These are phyloP conservation scores for Aplocera efformata DNA, from an alignment of 2,888 invertebrate species.

Conservation along the genomic window DNA sequence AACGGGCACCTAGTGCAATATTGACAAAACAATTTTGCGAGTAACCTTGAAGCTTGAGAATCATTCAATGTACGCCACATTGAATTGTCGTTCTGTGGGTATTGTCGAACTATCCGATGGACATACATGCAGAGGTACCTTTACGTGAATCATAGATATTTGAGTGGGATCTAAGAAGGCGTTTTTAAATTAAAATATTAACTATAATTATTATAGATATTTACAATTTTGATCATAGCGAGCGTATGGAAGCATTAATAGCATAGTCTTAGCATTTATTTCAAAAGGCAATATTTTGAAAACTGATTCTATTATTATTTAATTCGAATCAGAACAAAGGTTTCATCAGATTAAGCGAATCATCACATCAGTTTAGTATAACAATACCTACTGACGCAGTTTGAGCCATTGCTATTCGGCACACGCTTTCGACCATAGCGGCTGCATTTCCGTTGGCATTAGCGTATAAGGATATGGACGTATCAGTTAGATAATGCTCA, in stretches of 20 bases:
- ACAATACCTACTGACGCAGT: slow-evolving; percentile 48
- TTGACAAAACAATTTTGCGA: slow-evolving; percentile 66
- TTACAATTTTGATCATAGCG: neutral
- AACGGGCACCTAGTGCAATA: slow-evolving; percentile 40
- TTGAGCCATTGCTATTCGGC: slow-evolving; percentile 48
- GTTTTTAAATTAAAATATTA: no score
- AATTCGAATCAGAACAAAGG: neutral
- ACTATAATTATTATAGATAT: no score
- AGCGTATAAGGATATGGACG: slow-evolving; percentile 55
- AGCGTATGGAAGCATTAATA: neutral
- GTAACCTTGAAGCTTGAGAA: slow-evolving; percentile 46
- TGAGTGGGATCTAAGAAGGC: no score
- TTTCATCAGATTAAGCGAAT: slow-evolving; percentile 16
- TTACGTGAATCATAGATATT: no score
- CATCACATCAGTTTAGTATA: slow-evolving; percentile 25
- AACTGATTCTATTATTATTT: neutral
- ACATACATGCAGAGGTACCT: neutral
- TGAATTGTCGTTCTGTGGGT: slow-evolving; percentile 12
- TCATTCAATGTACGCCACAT: slow-evolving; percentile 13
- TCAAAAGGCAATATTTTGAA: slow-evolving; percentile 5
- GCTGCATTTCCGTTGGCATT: slow-evolving; percentile 63
- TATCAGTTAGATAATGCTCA: slow-evolving; percentile 61
- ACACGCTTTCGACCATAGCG: slow-evolving; percentile 54
- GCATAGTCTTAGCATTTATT: neutral
- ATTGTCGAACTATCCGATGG: slow-evolving; percentile 7